Base-by-base conservation (phyloP, 37 sponge, comb jelly and placozoan species). In the Agelas oroides region DNA sequence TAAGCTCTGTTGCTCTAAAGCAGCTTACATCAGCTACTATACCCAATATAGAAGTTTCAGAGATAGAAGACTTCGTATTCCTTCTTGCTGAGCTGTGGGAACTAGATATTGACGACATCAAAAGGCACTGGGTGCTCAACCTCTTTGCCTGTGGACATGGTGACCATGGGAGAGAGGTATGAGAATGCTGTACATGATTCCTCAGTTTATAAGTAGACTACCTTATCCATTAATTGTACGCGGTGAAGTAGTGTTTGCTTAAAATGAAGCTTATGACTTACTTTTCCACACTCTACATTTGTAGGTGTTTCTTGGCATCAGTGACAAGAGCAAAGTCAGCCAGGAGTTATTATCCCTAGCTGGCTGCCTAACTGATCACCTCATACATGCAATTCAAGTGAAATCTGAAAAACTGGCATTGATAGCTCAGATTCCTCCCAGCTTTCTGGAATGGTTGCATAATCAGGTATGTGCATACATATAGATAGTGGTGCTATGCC, bases 361-460 rank as follows among this genome's bases (percentile, higher is more conserved):
- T 53, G 90, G 90, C 1, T 53, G 46, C 30, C 54, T 83, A 1
- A 34, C 55, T 65, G 73, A 76, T 24, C 73, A 59, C 5, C 70
- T 78, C 33, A 24, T 84, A 32, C 72, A 90, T 17, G 62, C 70
- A 18, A 71, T 77, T 41, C 73, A 75, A 0, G 53, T 15, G 56
- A 85, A 82, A 37, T 2, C 71, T 37, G 60, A 40, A n/a, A 53
- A 76, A 46, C 57, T 76, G 31, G 76, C 59, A 12, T 28, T 88
- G 1, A 25, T 82, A 17, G 83, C 89, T 39, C 89, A 88, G 55
- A 34, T 70, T 27, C 72, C 89, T 52, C 89, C 89, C 32, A 76
- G 61, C 28, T 25, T 81, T 15, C 69, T 83, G 53, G 78, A 88
- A 23, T 88, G 83, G 83, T 38, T 88, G 28, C 76, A 78, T 28